A percentile compares a stretch with the other conserved stretches of the same genome.
Evolutionary conservation across 2,113 vertebrate genomes (phyloP).

Genomic region (Megaleporinus macrocephalus): DNA sequence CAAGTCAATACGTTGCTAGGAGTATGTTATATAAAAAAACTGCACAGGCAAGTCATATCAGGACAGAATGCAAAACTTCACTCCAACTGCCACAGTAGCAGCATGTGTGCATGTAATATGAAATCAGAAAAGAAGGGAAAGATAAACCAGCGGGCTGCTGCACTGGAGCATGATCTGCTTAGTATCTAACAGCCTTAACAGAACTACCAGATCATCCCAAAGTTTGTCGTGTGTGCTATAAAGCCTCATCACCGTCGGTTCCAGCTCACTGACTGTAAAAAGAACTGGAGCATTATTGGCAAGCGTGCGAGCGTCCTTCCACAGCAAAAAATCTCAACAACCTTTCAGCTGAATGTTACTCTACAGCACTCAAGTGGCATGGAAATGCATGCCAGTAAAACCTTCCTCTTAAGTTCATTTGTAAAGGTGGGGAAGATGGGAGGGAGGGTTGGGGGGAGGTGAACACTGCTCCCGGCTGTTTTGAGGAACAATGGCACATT

Average conservation of each 20-base stretch:
- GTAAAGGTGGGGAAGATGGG: conserved; percentile 55
- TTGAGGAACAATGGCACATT: conserved; percentile 79
- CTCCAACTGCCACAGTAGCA: not conserved
- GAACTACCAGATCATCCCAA: not conserved
- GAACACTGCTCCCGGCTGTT: conserved; percentile 69
- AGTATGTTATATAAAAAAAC: not conserved
- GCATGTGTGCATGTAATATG: not conserved
- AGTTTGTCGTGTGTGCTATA: not conserved
- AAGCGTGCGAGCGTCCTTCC: conserved; percentile 17
- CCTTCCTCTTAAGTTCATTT: conserved; percentile 66
- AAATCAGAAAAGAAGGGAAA: not conserved
- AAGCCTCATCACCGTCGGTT: conserved; percentile 4
- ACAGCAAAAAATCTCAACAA: not conserved
- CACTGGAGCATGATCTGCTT: not conserved
- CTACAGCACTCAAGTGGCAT: conserved; percentile 2
- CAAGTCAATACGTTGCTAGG: not conserved
- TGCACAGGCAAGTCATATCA: not conserved
- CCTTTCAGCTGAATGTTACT: conserved; percentile 12
- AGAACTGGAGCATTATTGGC: not conserved
- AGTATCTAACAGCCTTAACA: not conserved
- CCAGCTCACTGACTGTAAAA: conserved; percentile 20
- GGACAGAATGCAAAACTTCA: not conserved
- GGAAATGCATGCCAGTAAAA: conserved; percentile 31
- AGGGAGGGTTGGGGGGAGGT: conserved; percentile 44
- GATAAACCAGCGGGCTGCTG: not conserved